These are phyloP conservation scores for Sarcophaga carnaria DNA, from an alignment of 2,888 invertebrate genomes.

Conservation along the genomic window DNA sequence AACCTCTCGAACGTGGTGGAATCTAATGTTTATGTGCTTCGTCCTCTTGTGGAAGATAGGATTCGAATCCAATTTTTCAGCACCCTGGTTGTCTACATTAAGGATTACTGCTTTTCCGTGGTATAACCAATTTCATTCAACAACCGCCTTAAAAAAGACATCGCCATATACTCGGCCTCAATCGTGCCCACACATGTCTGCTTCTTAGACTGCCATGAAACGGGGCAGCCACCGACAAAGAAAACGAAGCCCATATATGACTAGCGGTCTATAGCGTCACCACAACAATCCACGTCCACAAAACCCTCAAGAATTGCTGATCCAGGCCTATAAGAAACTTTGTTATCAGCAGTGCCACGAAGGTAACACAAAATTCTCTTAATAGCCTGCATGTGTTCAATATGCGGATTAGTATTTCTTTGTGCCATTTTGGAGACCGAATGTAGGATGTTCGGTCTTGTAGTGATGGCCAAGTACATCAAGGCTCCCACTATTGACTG, in stretches of 20 bases:
- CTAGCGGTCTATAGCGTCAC: not conserved
- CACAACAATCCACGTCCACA: too few species aligned
- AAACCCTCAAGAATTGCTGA: not conserved
- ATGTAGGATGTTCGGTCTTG: not conserved
- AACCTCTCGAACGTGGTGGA: not conserved
- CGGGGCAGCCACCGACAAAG: not conserved
- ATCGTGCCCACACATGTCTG: too few species aligned
- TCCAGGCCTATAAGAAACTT: not conserved
- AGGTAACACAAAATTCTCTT: not conserved
- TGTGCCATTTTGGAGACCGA: not conserved
- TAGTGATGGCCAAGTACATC: not conserved
- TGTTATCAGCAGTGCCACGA: not conserved
- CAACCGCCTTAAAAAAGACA: not conserved
- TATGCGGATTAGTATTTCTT: not conserved
- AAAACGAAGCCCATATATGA: not conserved
- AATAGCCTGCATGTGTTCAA: not conserved
- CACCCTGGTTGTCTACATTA: conserved; percentile 22
- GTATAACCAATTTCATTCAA: conserved; percentile 10
- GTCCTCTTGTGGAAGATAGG: not conserved
- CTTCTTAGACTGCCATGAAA: not conserved
- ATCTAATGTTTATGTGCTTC: too few species aligned
- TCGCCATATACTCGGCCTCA: not conserved
- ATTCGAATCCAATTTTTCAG: conserved; percentile 12
- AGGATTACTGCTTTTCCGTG: conserved; percentile 1
- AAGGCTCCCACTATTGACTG: not conserved